These are phyloP conservation scores for Diplodus puntazzo DNA, from an alignment of 2,797 vertebrate genomes.

Conservation along the genomic window DNA sequence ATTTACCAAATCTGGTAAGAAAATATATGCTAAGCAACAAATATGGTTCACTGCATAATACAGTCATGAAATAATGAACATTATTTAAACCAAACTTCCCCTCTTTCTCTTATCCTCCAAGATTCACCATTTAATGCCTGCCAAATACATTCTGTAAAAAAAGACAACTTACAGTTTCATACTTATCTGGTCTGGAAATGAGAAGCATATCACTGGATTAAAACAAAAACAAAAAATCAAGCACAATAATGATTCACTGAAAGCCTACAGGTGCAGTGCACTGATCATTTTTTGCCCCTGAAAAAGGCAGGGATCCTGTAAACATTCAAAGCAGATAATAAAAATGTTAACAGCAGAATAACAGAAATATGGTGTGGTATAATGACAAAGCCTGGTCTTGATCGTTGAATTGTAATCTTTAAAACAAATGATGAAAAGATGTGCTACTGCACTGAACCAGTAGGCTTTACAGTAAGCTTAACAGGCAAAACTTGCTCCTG, in stretches of 20 bases:
- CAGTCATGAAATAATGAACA: constrained; percentile 14
- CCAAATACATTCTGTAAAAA: constrained; percentile 49
- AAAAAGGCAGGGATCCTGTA: constrained; percentile 43
- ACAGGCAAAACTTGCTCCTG: constrained; percentile 39
- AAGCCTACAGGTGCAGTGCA: constrained; percentile 66
- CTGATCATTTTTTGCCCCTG: constrained; percentile 26
- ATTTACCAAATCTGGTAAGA: constrained; percentile 40
- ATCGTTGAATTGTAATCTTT: constrained; percentile 26
- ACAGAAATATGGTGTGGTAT: constrained; percentile 31
- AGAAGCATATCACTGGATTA: constrained; percentile 62
- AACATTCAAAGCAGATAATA: constrained; percentile 47
- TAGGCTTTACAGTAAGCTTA: constrained; percentile 57
- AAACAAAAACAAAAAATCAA: constrained; percentile 29
- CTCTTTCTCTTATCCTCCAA: constrained; percentile 22
- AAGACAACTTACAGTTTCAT: constrained; percentile 27
- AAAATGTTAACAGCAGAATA: constrained; percentile 31
- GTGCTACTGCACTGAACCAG: constrained; percentile 53
- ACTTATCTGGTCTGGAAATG: constrained; percentile 47
- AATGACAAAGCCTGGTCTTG: constrained; percentile 10
- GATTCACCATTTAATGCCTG: constrained; percentile 33
- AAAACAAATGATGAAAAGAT: constrained; percentile 23
- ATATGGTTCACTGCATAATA: constrained; percentile 16
- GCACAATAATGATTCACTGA: constrained; percentile 46
- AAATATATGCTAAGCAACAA: constrained; percentile 34
- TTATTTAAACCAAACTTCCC: background rate